A percentile compares a stretch with the other conserved stretches of the same genome.
phyloP scores from a whole-genome alignment of 2,113 vertebrate genomes.

The Anoura caudifer region DNA sequence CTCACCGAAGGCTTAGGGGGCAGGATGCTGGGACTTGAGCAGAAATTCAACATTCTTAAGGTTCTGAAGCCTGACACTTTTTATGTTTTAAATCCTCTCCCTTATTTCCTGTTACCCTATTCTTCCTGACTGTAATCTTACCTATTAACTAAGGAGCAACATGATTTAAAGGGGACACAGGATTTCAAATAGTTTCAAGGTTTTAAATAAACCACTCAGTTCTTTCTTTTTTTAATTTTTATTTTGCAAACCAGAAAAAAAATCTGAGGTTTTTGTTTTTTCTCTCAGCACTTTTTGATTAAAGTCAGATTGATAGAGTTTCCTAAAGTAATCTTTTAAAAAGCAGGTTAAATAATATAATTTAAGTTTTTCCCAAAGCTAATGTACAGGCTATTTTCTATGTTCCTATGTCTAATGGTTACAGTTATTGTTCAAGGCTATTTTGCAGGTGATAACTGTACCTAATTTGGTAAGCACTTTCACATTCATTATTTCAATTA shows the following conservation, averaged over 20 bases:
- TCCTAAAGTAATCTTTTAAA: conserved; percentile 3
- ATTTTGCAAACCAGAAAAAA: conserved; percentile 61
- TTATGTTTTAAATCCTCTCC: conserved; percentile 31
- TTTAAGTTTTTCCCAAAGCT: background rate
- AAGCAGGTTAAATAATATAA: background rate
- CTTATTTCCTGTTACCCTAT: background rate
- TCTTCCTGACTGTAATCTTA: conserved; percentile 44
- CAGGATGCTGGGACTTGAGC: background rate
- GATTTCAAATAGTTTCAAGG: conserved; percentile 72
- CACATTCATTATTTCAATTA: background rate
- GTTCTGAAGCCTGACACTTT: conserved; percentile 5
- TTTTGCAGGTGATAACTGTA: background rate
- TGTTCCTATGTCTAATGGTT: background rate
- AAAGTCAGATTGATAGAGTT: conserved; percentile 24
- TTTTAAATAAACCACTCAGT: conserved; percentile 71
- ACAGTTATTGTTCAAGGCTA: background rate
- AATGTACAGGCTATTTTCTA: background rate
- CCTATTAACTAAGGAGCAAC: conserved; percentile 51
- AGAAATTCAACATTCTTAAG: conserved; percentile 7
- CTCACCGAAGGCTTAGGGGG: background rate
- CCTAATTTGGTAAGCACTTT: background rate
- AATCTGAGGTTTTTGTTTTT: conserved; percentile 30
- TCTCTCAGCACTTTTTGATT: conserved; percentile 65
- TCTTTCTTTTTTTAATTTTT: background rate
- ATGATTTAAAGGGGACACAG: conserved; percentile 57